Evolutionary conservation across 1,140 invertebrate species (phyloP).

Genomic region (Tetragonula clypearis): DNA sequence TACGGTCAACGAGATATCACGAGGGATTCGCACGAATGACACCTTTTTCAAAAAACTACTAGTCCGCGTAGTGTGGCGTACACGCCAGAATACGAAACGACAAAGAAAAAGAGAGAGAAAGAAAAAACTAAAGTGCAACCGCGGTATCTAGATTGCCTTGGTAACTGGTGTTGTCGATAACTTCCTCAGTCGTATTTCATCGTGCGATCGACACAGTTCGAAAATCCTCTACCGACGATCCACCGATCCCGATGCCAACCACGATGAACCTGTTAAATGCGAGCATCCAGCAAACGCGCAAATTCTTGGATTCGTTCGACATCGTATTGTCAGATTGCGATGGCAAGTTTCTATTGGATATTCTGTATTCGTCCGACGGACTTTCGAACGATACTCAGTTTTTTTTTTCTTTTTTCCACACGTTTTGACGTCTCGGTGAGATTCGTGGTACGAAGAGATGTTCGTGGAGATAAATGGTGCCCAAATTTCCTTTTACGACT

Average conservation of each 20-base stretch:
- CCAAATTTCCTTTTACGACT: no score
- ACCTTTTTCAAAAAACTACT: no score
- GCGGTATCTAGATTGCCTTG: not conserved
- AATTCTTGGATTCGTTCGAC: slow-evolving; percentile 80
- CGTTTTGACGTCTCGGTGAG: not conserved
- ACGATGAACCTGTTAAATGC: slow-evolving; percentile 48
- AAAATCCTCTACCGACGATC: not conserved
- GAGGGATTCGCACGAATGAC: no score
- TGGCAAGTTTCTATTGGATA: slow-evolving; percentile 64
- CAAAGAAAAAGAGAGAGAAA: no score
- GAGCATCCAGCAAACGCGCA: slow-evolving; percentile 58
- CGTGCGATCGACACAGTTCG: not conserved
- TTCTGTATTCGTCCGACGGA: not conserved
- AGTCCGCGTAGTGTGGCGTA: no score
- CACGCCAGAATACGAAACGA: no score
- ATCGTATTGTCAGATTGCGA: slow-evolving; percentile 79
- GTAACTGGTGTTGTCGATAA: not conserved
- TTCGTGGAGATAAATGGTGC: no score
- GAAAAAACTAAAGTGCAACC: no score
- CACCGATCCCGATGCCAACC: not conserved
- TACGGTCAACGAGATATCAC: no score
- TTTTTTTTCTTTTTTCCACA: not conserved
- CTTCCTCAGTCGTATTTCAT: slow-evolving; percentile 22
- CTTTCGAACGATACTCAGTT: no score
- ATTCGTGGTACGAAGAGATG: not conserved